Evolutionary conservation across 2,888 invertebrate genomes (phyloP), one percentile per base, ranked within the genome.

Genomic region (Tetrapedia diversipes): DNA sequence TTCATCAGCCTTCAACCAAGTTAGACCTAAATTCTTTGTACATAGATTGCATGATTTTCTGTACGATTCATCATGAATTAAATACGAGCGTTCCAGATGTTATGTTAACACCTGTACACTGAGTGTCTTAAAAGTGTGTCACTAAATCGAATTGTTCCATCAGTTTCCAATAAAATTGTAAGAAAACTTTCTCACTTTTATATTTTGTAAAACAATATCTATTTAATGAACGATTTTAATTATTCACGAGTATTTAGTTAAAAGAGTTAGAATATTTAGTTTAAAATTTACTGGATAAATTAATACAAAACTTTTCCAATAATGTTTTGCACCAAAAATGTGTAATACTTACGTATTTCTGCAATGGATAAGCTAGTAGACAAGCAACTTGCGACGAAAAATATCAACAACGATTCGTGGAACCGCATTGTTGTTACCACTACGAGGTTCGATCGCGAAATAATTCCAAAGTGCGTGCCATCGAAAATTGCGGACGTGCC

Each of bases 261-360:
- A n/a, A n/a, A n/a, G n/a, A n/a, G n/a, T n/a, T n/a, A n/a, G n/a
- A n/a, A n/a, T n/a, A n/a, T n/a, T n/a, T n/a, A n/a, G n/a, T n/a
- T n/a, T n/a, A n/a, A n/a, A n/a, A n/a, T n/a, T n/a, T n/a, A n/a
- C n/a, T n/a, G n/a, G n/a, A n/a, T n/a, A n/a, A n/a, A n/a, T n/a
- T n/a, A n/a, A n/a, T n/a, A n/a, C n/a, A n/a, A n/a, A n/a, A n/a
- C n/a, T n/a, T n/a, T n/a, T n/a, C n/a, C n/a, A n/a, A n/a, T 32
- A 3, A 32, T 8, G 4, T 32, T 32, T 32, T 32, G 7, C 3
- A 32, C n/a, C n/a, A 32, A 32, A 4, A 32, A 32, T 32, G 6
- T 2, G 0, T 10, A 24, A 6, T 41, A 71, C 81, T 81, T 16
- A 81, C 81, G 80, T 47, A 81, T 68, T 63, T 77, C 74, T 19